Evolutionary conservation across 2,888 invertebrate genomes (phyloP).

Genomic region (Melolontha melolontha): DNA sequence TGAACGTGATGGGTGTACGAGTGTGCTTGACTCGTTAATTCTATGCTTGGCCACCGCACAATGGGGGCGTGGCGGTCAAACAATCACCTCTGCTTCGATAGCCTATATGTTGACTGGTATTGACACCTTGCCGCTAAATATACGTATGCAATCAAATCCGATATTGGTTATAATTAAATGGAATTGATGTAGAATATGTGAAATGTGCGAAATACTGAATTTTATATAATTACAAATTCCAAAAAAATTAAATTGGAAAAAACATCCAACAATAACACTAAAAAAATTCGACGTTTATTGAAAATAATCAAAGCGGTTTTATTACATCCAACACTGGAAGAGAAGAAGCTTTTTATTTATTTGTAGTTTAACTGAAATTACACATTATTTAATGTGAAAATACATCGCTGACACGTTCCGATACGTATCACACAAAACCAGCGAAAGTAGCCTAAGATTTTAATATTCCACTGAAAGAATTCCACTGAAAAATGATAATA

Average conservation of each 20-base stretch:
- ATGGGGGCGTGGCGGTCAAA: slow-evolving; percentile 56
- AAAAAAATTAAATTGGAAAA: slow-evolving; percentile 34
- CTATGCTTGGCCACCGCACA: slow-evolving; percentile 47
- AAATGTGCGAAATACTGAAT: neutral
- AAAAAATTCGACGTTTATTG: too few species aligned
- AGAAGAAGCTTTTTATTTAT: too few species aligned
- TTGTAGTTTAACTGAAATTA: too few species aligned
- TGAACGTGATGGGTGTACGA: slow-evolving; percentile 50
- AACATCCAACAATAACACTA: neutral
- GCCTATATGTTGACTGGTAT: slow-evolving; percentile 56
- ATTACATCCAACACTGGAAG: too few species aligned
- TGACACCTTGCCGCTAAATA: slow-evolving; percentile 54
- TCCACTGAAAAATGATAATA: too few species aligned
- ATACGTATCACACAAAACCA: too few species aligned
- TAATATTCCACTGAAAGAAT: too few species aligned
- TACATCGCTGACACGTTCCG: too few species aligned
- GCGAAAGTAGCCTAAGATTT: too few species aligned
- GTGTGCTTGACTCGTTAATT: slow-evolving; percentile 60
- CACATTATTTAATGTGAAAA: too few species aligned
- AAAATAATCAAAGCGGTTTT: too few species aligned
- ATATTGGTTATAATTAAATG: slow-evolving; percentile 46
- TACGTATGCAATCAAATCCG: slow-evolving; percentile 43
- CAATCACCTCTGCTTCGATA: slow-evolving; percentile 57
- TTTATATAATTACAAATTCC: slow-evolving; percentile 31
- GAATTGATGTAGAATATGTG: slow-evolving; percentile 25